Percentiles rank a stretch among this genome's conserved stretches.
phyloP scores from a whole-genome alignment of 2,888 invertebrate genomes.

The Drosophila anceps region DNA sequence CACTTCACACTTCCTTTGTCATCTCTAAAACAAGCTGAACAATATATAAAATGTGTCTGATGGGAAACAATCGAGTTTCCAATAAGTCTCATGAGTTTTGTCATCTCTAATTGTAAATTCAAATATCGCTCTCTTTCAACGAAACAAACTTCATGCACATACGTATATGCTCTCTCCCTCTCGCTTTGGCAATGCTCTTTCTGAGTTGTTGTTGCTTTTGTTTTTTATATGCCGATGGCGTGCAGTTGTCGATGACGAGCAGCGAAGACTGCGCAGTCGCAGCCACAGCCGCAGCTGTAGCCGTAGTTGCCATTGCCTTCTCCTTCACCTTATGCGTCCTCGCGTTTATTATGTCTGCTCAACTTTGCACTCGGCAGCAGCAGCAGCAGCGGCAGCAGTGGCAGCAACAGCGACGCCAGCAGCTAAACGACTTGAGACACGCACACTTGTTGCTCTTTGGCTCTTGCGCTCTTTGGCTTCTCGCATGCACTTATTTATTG shows the following conservation, averaged over 20 bases:
- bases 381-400: slow-evolving; percentile 2
- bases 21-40: background rate
- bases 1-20: no score
- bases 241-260: slow-evolving; percentile 71
- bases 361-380: slow-evolving; percentile 76
- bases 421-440: slow-evolving; percentile 80
- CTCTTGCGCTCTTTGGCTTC: slow-evolving; percentile 54
- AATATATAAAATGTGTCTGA: background rate
- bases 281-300: slow-evolving; percentile 46
- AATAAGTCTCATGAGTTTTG: background rate
- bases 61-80: background rate
- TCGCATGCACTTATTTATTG: slow-evolving; percentile 76
- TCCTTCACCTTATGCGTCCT: slow-evolving; percentile 44
- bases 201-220: slow-evolving; percentile 23
- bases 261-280: slow-evolving; percentile 65
- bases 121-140: background rate
- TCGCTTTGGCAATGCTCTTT: slow-evolving; percentile 31
- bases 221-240: slow-evolving; percentile 74
- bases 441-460: slow-evolving; percentile 80
- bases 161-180: slow-evolving; percentile 28
- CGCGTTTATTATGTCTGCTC: slow-evolving; percentile 73
- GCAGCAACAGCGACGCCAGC: slow-evolving; percentile 21
- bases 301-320: slow-evolving; percentile 12
- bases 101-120: background rate
- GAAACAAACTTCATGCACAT: slow-evolving; percentile 14